A percentile compares a stretch with the other conserved stretches of the same genome.
Conservation (phyloP, 1,140 invertebrate genomes). For the Bemisia tabaci region DNA sequence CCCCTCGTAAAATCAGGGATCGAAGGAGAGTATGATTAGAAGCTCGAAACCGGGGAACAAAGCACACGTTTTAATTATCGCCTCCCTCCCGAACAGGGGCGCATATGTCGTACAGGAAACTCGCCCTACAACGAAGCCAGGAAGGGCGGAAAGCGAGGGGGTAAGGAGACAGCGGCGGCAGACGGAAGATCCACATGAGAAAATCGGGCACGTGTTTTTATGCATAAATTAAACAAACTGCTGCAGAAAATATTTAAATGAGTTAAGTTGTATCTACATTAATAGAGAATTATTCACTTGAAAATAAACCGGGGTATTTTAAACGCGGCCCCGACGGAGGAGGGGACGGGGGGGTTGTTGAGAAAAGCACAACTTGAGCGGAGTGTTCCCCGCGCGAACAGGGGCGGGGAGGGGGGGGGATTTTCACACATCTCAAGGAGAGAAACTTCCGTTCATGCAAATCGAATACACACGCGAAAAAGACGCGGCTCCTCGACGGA, state of each 20-base stretch:
- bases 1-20: too few relatives aligned
- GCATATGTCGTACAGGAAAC: too few relatives aligned
- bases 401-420: background rate
- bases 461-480: background rate
- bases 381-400: background rate
- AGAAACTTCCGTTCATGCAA: background rate
- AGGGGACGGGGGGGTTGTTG: background rate
- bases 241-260: background rate
- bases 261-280: background rate
- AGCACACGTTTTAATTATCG: too few relatives aligned
- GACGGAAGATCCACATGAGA: background rate
- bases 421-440: background rate
- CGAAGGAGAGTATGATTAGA: too few relatives aligned
- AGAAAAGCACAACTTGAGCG: background rate
- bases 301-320: background rate
- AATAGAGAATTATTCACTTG: background rate
- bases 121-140: too few relatives aligned
- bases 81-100: too few relatives aligned
- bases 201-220: background rate
- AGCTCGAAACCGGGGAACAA: too few relatives aligned
- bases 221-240: background rate
- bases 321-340: background rate
- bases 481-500: background rate
- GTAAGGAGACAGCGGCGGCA: background rate
- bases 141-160: too few relatives aligned